These are phyloP conservation scores for Isurus oxyrinchus DNA, from an alignment of 2,113 vertebrate genomes.

Conservation along the genomic window DNA sequence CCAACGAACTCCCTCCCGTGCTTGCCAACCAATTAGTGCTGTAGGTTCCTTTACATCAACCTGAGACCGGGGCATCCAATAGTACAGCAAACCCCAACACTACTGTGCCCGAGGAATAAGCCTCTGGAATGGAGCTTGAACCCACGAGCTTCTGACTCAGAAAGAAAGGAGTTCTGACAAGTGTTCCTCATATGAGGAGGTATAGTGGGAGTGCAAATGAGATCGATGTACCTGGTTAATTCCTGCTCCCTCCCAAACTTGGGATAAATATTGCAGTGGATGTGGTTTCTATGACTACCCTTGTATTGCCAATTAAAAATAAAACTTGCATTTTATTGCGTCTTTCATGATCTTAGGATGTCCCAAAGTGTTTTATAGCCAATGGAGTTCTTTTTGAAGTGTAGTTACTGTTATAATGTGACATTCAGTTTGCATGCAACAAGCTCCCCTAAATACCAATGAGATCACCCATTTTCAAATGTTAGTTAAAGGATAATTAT, in stretches of 20 bases:
- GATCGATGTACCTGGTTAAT: neutral
- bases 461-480: neutral
- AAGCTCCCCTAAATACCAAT: neutral
- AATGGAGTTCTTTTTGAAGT: neutral
- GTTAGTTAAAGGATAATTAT: neutral
- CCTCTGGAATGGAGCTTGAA: neutral
- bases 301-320: neutral
- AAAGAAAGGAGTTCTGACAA: neutral
- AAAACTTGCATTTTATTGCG: neutral
- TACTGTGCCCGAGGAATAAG: neutral
- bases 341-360: neutral
- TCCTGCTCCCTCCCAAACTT: neutral
- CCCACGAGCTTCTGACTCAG: neutral
- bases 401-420: neutral
- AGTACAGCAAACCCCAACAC: neutral
- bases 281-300: neutral
- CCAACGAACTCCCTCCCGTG: neutral
- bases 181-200: neutral
- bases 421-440: neutral
- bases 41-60: neutral
- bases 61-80: too few relatives aligned
- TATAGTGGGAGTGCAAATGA: neutral
- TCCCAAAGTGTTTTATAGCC: neutral
- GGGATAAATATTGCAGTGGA: neutral
- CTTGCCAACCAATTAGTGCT: neutral